Percentiles rank a stretch among this genome's conserved stretches.
Conservation (phyloP, 2,888 invertebrate genomes). For the Copidosoma aretas region DNA sequence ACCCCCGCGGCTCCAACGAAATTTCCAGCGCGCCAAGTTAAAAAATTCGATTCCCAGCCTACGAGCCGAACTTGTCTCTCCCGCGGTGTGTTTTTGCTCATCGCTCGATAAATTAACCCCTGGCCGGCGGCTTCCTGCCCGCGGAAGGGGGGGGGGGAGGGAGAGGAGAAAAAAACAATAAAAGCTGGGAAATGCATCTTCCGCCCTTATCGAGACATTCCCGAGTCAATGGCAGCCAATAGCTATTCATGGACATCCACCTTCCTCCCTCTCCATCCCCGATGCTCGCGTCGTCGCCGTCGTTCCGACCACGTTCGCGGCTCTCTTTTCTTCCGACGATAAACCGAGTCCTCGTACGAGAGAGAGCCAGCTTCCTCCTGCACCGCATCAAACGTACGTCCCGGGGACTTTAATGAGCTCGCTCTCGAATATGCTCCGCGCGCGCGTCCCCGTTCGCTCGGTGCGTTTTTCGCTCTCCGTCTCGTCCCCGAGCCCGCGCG, state of each 20-base stretch:
- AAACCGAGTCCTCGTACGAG: constrained; percentile 13
- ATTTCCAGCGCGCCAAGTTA: too few relatives aligned
- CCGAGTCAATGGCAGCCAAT: constrained; percentile 29
- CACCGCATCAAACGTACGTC: neutral
- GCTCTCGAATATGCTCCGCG: neutral
- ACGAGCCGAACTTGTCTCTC: too few relatives aligned
- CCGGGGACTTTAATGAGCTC: constrained; percentile 23
- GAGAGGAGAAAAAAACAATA: neutral
- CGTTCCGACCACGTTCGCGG: constrained; percentile 8
- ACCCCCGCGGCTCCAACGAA: too few relatives aligned
- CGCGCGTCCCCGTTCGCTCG: neutral
- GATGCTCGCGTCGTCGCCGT: constrained; percentile 4
- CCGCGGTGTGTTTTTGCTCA: neutral
- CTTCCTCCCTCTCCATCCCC: constrained; percentile 22
- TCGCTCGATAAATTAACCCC: constrained; percentile 21
- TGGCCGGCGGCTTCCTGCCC: constrained; percentile 15
- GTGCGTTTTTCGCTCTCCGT: neutral
- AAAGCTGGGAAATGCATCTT: constrained; percentile 23
- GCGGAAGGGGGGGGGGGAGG: neutral
- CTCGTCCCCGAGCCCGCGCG: neutral
- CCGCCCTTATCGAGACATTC: constrained; percentile 24
- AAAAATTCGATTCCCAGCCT: too few relatives aligned
- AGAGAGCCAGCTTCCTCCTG: neutral
- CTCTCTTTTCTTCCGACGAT: constrained; percentile 12
- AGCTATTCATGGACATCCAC: constrained; percentile 26